Evolutionary conservation across 2,797 vertebrate species (phyloP).

Genomic region (Heliangelus exortis): DNA sequence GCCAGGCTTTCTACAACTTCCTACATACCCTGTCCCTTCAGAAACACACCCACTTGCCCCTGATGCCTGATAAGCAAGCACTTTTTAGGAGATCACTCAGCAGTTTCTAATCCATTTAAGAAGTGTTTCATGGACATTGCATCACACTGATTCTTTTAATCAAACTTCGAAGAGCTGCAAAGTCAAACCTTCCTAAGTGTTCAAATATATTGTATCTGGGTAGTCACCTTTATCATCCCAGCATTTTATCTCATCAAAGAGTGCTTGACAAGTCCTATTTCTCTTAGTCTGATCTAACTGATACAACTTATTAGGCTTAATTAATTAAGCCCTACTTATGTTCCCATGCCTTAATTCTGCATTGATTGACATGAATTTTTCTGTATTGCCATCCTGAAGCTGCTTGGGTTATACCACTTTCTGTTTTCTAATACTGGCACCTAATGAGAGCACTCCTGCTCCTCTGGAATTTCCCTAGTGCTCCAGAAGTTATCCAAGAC

Average conservation of each 20-base stretch:
- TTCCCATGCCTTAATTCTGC: conserved; percentile 22
- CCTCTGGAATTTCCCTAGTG: conserved; percentile 49
- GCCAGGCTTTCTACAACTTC: background rate
- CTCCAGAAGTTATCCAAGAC: conserved; percentile 52
- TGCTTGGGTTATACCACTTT: conserved; percentile 31
- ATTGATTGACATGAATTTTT: conserved; percentile 44
- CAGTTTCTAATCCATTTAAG: conserved; percentile 22
- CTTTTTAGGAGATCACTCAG: background rate
- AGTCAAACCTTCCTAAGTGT: conserved; percentile 15
- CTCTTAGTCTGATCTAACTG: conserved; percentile 35
- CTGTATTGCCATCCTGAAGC: background rate
- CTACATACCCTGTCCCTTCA: background rate
- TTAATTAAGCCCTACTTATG: background rate
- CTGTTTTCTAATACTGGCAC: conserved; percentile 36
- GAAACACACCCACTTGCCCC: background rate
- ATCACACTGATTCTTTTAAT: conserved; percentile 48
- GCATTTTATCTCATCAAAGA: conserved; percentile 22
- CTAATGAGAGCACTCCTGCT: conserved; percentile 8
- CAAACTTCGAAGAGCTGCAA: conserved; percentile 40
- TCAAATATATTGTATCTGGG: background rate
- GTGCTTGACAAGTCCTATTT: conserved; percentile 42
- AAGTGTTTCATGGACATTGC: conserved; percentile 1
- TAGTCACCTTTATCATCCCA: conserved; percentile 8
- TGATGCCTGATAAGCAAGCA: conserved; percentile 36
- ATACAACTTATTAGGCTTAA: too few species aligned